Evolutionary conservation across 92 coral and sea anemone genomes (phyloP).

Genomic region (Montipora capitata): DNA sequence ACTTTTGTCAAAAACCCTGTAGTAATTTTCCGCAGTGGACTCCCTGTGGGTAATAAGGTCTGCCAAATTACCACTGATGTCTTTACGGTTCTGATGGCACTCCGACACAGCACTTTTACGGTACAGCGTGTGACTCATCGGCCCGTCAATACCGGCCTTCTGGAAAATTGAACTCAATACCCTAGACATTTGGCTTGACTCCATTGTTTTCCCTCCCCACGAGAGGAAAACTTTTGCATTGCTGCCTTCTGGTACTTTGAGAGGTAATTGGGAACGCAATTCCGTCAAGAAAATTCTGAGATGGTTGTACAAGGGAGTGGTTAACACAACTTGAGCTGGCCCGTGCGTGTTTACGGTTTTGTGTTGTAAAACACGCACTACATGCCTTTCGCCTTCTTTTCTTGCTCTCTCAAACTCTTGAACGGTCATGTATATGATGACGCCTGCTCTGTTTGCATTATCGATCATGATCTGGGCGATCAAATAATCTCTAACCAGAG

Average conservation of each 20-base stretch:
- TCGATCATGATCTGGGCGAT: too few relatives aligned
- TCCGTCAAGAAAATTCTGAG: slow-evolving; percentile 13
- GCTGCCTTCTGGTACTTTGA: background rate
- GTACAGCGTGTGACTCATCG: slow-evolving; percentile 55
- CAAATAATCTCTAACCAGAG: slow-evolving; percentile 65
- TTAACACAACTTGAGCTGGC: slow-evolving; percentile 20
- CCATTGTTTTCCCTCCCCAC: slow-evolving; percentile 61
- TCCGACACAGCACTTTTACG: slow-evolving; percentile 59
- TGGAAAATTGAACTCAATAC: slow-evolving; percentile 58
- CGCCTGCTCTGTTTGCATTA: slow-evolving; percentile 75
- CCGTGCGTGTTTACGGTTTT: slow-evolving; percentile 68
- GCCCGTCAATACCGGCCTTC: slow-evolving; percentile 55
- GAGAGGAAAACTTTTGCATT: slow-evolving; percentile 41
- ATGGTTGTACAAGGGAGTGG: slow-evolving; percentile 43
- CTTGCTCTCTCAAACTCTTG: slow-evolving; percentile 56
- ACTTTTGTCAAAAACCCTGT: too few relatives aligned
- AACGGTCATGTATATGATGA: slow-evolving; percentile 64
- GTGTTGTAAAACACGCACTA: slow-evolving; percentile 57
- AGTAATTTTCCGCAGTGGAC: too few relatives aligned
- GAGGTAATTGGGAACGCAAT: slow-evolving; percentile 48
- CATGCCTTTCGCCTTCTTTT: slow-evolving; percentile 30
- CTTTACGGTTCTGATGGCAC: slow-evolving; percentile 52
- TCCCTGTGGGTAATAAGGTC: too few relatives aligned
- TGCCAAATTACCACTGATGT: background rate
- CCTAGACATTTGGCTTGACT: slow-evolving; percentile 55